Conservation (phyloP, 2,797 vertebrate genomes). For the Sorex maritimensis region DNA sequence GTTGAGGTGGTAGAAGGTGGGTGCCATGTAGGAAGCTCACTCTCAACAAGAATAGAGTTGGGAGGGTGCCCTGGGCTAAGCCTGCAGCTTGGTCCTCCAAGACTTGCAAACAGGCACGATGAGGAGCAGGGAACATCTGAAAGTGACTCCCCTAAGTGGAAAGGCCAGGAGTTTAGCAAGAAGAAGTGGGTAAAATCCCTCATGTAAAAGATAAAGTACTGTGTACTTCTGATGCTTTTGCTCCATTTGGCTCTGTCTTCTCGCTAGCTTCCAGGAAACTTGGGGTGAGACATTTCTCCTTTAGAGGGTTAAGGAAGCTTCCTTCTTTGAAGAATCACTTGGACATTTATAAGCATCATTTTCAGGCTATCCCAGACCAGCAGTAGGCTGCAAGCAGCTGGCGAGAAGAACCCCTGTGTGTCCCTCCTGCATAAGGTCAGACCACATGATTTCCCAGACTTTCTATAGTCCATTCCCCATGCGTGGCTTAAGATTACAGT, state of each 20-base stretch:
- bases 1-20: background rate
- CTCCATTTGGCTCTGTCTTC: slow-evolving; percentile 9
- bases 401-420: too few species aligned
- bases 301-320: background rate
- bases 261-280: slow-evolving; percentile 30
- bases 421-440: too few species aligned
- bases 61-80: background rate
- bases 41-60: background rate
- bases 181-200: background rate
- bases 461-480: too few species aligned
- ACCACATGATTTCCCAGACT: too few species aligned
- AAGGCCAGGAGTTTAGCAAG: background rate
- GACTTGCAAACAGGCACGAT: slow-evolving; percentile 11
- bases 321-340: too few species aligned
- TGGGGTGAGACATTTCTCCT: background rate
- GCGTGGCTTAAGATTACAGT: background rate
- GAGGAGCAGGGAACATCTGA: background rate
- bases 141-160: slow-evolving; percentile 9
- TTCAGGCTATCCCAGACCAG: too few species aligned
- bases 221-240: background rate
- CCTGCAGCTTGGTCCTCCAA: background rate
- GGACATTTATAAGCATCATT: too few species aligned
- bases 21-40: background rate
- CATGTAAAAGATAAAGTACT: background rate
- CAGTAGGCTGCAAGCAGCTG: too few species aligned